Conservation (phyloP, 2,113 vertebrate species). For the Cercopithecus mona region DNA sequence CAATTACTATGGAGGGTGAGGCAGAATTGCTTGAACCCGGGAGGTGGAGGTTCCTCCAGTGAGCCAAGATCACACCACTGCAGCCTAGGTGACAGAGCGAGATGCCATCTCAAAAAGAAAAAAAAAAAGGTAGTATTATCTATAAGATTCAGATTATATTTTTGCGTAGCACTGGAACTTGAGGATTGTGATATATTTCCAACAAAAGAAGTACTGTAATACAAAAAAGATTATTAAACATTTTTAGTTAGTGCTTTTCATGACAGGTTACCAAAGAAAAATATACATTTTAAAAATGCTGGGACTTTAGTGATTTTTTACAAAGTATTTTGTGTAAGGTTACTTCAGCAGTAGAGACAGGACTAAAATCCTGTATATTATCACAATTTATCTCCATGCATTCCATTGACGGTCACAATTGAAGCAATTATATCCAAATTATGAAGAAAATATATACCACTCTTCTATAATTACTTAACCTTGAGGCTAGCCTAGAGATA, state of each 20-base stretch:
- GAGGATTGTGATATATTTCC: neutral
- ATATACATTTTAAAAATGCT: neutral
- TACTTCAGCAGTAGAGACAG: neutral
- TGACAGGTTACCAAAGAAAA: constrained; percentile 4
- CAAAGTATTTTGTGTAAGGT: neutral
- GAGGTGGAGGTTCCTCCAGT: neutral
- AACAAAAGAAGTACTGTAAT: neutral
- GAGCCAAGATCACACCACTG: neutral
- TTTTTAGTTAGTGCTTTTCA: constrained; percentile 34
- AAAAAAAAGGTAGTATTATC: neutral
- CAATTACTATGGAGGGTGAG: neutral
- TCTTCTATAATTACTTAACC: constrained; percentile 43
- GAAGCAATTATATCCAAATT: constrained; percentile 28
- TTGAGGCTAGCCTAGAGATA: neutral
- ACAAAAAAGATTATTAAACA: neutral
- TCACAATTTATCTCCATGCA: neutral
- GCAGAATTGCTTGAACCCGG: neutral
- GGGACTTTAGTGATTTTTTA: neutral
- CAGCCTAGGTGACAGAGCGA: neutral
- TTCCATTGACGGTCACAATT: neutral
- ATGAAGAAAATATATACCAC: neutral
- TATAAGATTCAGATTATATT: neutral
- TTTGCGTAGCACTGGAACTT: neutral
- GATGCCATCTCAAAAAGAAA: neutral
- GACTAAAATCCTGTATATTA: neutral